Percentiles rank a stretch among this genome's conserved stretches.
Conservation (phyloP, 2,797 vertebrate species). For the Ciconia nigra region DNA sequence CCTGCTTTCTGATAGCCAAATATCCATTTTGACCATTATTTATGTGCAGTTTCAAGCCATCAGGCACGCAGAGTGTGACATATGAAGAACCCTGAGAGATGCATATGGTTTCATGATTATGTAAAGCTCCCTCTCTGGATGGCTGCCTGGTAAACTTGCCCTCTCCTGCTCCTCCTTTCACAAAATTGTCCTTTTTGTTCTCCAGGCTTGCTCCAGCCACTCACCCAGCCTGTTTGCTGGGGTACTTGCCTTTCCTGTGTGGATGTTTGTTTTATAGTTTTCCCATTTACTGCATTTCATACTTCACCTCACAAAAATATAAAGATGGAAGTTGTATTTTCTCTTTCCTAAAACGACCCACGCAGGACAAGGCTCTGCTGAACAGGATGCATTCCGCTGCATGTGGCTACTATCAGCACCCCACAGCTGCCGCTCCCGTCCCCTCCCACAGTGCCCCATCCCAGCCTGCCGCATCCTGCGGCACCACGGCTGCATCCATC, state of each 20-base stretch:
- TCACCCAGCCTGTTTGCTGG: background rate
- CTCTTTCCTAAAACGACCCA: background rate
- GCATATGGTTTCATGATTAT: background rate
- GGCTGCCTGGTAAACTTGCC: background rate
- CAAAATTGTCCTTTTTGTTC: background rate
- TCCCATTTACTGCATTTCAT: background rate
- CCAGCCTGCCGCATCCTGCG: background rate
- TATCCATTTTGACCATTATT: background rate
- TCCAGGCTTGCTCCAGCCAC: background rate
- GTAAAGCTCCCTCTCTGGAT: background rate
- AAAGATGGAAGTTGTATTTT: background rate
- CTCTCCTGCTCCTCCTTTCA: background rate
- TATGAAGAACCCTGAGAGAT: background rate
- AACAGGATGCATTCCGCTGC: accelerated
- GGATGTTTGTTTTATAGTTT: background rate
- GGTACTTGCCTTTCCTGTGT: background rate
- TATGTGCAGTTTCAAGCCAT: background rate
- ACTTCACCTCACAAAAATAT: background rate
- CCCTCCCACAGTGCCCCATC: background rate
- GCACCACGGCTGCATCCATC: background rate
- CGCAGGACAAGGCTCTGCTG: background rate
- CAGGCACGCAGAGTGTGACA: background rate
- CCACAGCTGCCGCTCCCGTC: accelerated
- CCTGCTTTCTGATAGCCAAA: background rate
- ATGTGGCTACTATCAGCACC: background rate